Percentiles rank a stretch among this genome's conserved stretches.
Conservation (phyloP, 2,888 invertebrate species). For the Deroplatys truncata region DNA sequence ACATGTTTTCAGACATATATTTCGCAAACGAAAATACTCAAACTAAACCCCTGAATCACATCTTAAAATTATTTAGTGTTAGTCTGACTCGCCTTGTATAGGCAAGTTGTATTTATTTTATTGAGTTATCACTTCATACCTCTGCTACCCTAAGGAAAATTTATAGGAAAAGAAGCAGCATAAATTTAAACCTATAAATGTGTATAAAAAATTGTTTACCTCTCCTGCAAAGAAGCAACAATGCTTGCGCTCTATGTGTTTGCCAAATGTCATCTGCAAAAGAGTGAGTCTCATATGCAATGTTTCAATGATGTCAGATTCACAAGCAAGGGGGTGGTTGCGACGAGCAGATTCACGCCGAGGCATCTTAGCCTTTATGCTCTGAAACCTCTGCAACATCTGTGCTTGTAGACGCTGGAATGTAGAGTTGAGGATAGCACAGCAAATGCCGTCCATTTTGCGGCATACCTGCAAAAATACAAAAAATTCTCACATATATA, state of each 20-base stretch:
- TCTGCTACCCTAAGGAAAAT: too few relatives aligned
- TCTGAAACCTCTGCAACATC: conserved; percentile 79
- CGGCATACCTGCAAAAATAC: conserved; percentile 67
- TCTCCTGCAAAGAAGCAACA: conserved; percentile 95
- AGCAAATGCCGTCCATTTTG: conserved; percentile 74
- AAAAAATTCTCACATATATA: neutral
- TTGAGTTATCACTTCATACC: too few relatives aligned
- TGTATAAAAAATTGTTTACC: conserved; percentile 45
- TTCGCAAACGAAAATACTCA: too few relatives aligned
- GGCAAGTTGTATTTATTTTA: too few relatives aligned
- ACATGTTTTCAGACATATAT: too few relatives aligned
- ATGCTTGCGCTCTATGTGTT: conserved; percentile 88
- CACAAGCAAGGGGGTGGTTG: conserved; percentile 85
- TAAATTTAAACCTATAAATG: too few relatives aligned
- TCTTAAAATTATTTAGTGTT: too few relatives aligned
- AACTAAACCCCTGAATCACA: too few relatives aligned
- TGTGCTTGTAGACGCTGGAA: conserved; percentile 82
- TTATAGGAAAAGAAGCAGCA: too few relatives aligned
- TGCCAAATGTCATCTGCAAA: conserved; percentile 90
- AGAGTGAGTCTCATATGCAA: conserved; percentile 87
- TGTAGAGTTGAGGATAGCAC: conserved; percentile 74
- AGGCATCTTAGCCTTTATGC: conserved; percentile 88
- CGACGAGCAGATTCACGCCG: conserved; percentile 85
- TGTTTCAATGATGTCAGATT: conserved; percentile 90
- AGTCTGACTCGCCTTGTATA: too few relatives aligned